Conservation (phyloP, 2,797 vertebrate species). For the Coranthus polyacanthus region DNA sequence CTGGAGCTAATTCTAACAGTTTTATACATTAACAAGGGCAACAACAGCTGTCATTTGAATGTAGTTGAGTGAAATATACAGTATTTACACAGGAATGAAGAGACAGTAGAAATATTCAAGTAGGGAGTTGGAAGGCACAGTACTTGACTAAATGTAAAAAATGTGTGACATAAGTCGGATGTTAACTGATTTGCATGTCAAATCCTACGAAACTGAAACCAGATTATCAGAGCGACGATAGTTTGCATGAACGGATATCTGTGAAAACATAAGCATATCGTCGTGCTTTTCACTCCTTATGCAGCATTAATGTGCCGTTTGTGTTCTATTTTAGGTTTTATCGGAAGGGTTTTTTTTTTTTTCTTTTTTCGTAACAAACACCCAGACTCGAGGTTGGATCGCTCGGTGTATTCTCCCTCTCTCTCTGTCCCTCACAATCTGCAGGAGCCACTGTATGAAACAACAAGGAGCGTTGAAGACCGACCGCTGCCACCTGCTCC, state of each 20-base stretch:
- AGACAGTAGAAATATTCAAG: not conserved
- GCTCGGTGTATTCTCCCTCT: not conserved
- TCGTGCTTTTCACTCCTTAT: not conserved
- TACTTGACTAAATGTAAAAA: not conserved
- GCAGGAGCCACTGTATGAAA: not conserved
- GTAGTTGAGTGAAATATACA: not conserved
- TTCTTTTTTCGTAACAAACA: too few relatives aligned
- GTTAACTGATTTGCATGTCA: conserved; percentile 47
- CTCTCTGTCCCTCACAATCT: not conserved
- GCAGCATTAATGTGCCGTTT: not conserved
- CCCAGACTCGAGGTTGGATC: too few relatives aligned
- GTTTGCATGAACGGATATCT: conserved; percentile 42
- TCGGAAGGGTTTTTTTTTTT: too few relatives aligned
- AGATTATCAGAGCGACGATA: not conserved
- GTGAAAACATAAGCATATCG: too few relatives aligned
- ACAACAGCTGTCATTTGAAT: not conserved
- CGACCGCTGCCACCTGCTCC: conserved; percentile 52
- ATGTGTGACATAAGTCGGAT: not conserved
- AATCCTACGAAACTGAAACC: conserved; percentile 4
- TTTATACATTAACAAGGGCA: too few relatives aligned
- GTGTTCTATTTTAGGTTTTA: not conserved
- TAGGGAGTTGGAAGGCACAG: not conserved
- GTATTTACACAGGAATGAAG: not conserved
- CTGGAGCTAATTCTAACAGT: not conserved
- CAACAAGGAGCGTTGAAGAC: not conserved